Evolutionary conservation across 2,888 invertebrate genomes (phyloP), one percentile per base, ranked within the genome.

Genomic region (Megalurothrips usitatus): DNA sequence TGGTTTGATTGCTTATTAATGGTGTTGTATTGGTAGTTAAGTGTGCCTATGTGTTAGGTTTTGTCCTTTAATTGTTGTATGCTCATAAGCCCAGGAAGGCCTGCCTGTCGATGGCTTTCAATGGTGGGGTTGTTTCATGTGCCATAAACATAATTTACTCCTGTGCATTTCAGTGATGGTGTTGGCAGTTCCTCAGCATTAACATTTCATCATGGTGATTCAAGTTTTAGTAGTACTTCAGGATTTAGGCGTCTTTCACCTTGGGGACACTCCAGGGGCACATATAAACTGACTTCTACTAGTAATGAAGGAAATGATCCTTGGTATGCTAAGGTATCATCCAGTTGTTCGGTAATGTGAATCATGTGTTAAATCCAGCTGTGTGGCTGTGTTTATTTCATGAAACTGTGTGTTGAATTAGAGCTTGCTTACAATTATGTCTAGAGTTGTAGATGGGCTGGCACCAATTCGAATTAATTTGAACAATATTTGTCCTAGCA

Each of bases 271-370:
- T 58, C 58, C 10, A 23, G 26, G 23, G 26, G 68, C 26, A 23
- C 68, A 26, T 75, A 75, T 26, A 23, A 26, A 12, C 26, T 75
- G 12, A 26, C 11, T 10, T 12, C 68, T 11, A 10, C 23, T 19
- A 19, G 19, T 6, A 58, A 19, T 17, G 17, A 6, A 12, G 68
- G 12, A 1, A 75, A 26, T 75, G 26, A 26, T 12, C 10, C 68
- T 26, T 75, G 68, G 68, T 75, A 75, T 75, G n/a, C 68, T 11
- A 75, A 75, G 26, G 12, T 75, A 75, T 75, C 68, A 75, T 75
- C 68, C 23, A 23, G 23, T 23, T 75, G 68, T 26, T 23, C 26
- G 11, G 23, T 75, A 1, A 75, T 75, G 68, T 75, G 23, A 26
- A 43, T 43, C 34, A 43, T 43, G 34, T 43, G 6, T 43, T 43